phyloP scores from a whole-genome alignment of 2,113 vertebrate genomes.

The Hymenochirus boettgeri region DNA sequence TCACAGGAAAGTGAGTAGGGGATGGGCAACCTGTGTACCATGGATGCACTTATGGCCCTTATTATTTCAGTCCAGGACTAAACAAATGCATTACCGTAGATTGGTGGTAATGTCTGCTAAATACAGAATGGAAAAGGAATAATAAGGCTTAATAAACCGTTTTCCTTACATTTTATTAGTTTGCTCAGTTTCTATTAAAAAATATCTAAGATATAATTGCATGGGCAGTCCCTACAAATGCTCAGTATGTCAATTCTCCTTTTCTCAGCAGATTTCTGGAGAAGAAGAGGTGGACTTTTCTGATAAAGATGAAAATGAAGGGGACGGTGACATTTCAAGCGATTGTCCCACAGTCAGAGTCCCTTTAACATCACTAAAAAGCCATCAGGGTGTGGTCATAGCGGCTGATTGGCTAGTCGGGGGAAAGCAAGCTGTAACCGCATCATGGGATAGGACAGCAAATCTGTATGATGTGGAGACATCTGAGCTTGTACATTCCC shows the following conservation, averaged over 20 bases:
- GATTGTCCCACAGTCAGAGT: conserved; percentile 87
- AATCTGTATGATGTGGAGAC: conserved; percentile 97
- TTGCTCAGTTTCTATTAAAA: too few relatives aligned
- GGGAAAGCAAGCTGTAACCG: conserved; percentile 91
- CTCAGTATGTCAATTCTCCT: conserved; percentile 17
- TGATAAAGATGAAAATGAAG: conserved; percentile 91
- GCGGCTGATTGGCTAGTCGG: conserved; percentile 95
- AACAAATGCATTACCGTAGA: too few relatives aligned
- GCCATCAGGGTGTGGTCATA: conserved; percentile 96
- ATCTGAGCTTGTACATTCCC: conserved; percentile 89
- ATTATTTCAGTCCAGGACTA: too few relatives aligned
- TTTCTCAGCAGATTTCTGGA: conserved; percentile 67
- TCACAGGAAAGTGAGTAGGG: too few relatives aligned
- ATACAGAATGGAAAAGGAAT: too few relatives aligned
- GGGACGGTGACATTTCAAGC: conserved; percentile 76
- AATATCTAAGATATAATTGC: too few relatives aligned
- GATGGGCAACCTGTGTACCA: too few relatives aligned
- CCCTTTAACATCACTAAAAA: conserved; percentile 83
- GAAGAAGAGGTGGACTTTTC: conserved; percentile 95
- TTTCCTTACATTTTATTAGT: too few relatives aligned
- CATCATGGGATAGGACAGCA: conserved; percentile 93
- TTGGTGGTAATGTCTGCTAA: too few relatives aligned
- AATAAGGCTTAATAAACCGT: too few relatives aligned
- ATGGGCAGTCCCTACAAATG: too few relatives aligned
- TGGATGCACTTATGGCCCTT: too few relatives aligned